Base-by-base conservation (phyloP, 2,888 invertebrate species). In the Pseudococcus longispinus region DNA sequence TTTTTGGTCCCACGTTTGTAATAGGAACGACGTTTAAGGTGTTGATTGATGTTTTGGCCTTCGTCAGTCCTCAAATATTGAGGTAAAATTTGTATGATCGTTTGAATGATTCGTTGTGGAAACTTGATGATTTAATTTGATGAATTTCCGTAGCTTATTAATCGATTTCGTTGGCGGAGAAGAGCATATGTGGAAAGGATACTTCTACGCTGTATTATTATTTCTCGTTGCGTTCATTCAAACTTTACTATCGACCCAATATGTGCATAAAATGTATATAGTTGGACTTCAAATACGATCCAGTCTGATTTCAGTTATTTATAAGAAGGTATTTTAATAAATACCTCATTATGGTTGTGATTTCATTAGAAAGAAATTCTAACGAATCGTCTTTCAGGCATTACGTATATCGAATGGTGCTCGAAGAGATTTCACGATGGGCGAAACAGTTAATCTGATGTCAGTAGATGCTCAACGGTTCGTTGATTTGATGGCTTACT, bases 61-160 rank as follows among this genome's bases (percentile, higher is more conserved):
- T 99, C 91, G 93, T 95, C 70, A 97, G 96, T 89, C 99, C 99
- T 0, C 95, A 96, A 91, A 92, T 99, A 89, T 93, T 98, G 88
- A 94, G 93, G 97, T 97, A 92, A 51, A n/a, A 20, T 93, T 90
- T 90, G 20, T 51, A n/a, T 5, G 9, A 60, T 60, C 9, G 23
- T 8, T 37, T 37, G 9, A 23, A 2, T 60, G 1, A 23, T 23
- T 60, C 11, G 9, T 60, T 60, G 20, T 60, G 3, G 8, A 23
- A 60, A 60, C 32, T 32, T 60, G 9, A 60, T 23, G 20, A 60
- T 60, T 60, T 23, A 60, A 60, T 23, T 6, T 23, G 5, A 1
- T 60, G 9, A 9, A 60, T 60, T 6, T n/a, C 23, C 15, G 15
- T 37, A 80, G 80, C 9, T 82, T 87, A 37, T 42, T 91, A n/a